Evolutionary conservation across 2,888 invertebrate species (phyloP).

Genomic region (Acanthosepion lycidas): DNA sequence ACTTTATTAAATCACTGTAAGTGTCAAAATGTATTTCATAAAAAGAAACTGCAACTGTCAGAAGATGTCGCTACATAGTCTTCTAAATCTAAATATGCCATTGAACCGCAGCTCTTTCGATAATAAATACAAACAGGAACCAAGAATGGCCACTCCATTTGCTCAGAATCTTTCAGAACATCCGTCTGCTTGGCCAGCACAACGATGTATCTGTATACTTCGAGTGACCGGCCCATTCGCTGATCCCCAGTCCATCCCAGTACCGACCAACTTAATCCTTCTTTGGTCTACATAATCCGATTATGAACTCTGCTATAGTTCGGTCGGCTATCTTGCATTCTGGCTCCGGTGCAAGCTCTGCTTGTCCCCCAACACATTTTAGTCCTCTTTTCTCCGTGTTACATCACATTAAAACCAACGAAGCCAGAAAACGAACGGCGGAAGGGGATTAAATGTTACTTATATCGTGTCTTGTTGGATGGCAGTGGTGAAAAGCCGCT

Average conservation of each 20-base stretch:
- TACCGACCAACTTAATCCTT: neutral
- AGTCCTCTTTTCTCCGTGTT: neutral
- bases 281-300: neutral
- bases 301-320: neutral
- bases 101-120: neutral
- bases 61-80: neutral
- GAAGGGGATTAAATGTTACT: conserved; percentile 33
- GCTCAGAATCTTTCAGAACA: neutral
- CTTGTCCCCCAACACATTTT: conserved; percentile 21
- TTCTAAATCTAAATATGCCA: neutral
- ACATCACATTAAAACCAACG: conserved; percentile 1
- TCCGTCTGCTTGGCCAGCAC: neutral
- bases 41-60: neutral
- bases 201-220: neutral
- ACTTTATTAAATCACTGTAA: neutral
- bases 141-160: neutral
- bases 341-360: conserved; percentile 16
- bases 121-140: neutral
- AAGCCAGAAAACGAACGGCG: neutral
- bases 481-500: neutral
- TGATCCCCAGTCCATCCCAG: neutral
- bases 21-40: neutral
- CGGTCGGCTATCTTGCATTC: neutral
- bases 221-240: neutral
- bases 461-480: neutral